These are phyloP conservation scores for Misgurnus anguillicaudatus DNA, from an alignment of 2,113 vertebrate genomes.

Conservation along the genomic window DNA sequence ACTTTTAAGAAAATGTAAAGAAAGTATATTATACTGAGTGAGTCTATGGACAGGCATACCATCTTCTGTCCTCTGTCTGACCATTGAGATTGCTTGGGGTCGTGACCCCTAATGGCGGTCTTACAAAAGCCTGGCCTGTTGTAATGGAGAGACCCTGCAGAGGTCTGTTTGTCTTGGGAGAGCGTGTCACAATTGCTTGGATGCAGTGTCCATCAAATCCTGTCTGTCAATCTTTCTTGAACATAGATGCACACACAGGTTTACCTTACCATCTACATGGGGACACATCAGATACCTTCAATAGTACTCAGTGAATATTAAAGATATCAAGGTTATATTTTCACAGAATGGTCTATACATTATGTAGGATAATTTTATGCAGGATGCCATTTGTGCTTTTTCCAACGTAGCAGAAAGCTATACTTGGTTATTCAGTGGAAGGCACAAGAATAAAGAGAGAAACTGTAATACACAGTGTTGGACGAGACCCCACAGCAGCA, in stretches of 20 bases:
- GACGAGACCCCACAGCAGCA: conserved; percentile 56
- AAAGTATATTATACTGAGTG: background rate
- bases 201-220: conserved; percentile 38
- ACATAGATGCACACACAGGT: too few species aligned
- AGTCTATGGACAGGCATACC: background rate
- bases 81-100: conserved; percentile 51
- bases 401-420: conserved; percentile 52
- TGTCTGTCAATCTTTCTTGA: conserved; percentile 7
- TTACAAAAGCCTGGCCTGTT: conserved; percentile 44
- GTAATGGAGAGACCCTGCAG: conserved; percentile 41
- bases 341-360: too few species aligned
- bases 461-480: conserved; percentile 34
- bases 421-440: conserved; percentile 19
- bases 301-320: too few species aligned
- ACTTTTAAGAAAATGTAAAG: background rate
- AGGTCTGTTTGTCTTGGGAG: conserved; percentile 40
- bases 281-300: too few species aligned
- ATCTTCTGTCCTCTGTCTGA: conserved; percentile 8
- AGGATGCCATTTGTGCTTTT: too few species aligned
- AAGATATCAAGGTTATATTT: too few species aligned
- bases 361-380: too few species aligned
- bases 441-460: conserved; percentile 50
- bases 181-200: conserved; percentile 46
- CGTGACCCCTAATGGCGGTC: conserved; percentile 51
- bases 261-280: too few species aligned